These are phyloP conservation scores for Ceraclea dissimilis DNA, from an alignment of 2,888 invertebrate species.

Conservation along the genomic window DNA sequence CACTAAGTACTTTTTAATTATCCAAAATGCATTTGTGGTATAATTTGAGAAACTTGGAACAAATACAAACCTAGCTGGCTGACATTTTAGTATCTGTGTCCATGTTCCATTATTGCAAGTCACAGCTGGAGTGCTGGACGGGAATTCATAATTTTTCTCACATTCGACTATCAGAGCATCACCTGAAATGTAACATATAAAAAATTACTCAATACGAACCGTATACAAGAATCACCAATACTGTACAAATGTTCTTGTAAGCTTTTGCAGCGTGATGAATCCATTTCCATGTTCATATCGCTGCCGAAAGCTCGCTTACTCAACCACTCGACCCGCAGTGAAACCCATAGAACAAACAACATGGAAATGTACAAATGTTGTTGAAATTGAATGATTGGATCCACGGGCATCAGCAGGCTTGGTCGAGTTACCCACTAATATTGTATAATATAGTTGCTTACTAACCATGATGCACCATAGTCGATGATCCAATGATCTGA, in stretches of 20 bases:
- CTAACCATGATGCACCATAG: conserved; percentile 48
- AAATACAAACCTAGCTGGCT: conserved; percentile 61
- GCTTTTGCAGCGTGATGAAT: too few species aligned
- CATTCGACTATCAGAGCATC: conserved; percentile 63
- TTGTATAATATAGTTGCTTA: neutral
- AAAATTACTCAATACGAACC: neutral
- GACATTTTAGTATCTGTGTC: conserved; percentile 84
- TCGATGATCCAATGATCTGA: conserved; percentile 44
- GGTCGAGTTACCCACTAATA: too few species aligned
- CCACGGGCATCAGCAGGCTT: too few species aligned
- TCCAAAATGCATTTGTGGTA: too few species aligned
- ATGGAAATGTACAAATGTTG: neutral
- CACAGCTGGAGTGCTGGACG: conserved; percentile 64
- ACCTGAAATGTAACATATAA: conserved; percentile 32
- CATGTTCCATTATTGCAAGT: conserved; percentile 93
- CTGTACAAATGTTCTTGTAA: neutral
- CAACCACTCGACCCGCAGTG: too few species aligned
- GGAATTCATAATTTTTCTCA: conserved; percentile 77
- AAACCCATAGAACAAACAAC: too few species aligned
- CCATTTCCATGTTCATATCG: too few species aligned
- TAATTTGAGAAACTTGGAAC: too few species aligned
- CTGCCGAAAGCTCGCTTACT: too few species aligned
- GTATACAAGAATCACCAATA: neutral
- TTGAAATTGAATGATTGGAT: too few species aligned
- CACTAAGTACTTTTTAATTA: neutral